Base-by-base conservation (phyloP, 2,113 vertebrate species). In the Caranx ignobilis region DNA sequence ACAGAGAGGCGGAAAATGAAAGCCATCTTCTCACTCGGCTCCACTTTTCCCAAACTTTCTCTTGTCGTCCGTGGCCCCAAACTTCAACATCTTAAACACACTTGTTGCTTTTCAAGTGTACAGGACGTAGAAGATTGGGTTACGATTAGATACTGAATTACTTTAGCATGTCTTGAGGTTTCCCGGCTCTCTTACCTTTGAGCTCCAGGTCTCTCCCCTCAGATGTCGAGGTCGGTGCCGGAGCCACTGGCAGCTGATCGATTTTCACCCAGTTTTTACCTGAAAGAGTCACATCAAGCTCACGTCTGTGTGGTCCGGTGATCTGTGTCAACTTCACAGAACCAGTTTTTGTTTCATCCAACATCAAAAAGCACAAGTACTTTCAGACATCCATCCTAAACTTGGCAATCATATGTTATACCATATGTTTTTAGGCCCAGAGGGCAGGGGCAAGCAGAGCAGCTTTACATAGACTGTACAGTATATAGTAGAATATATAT, bases 141-240 rank as follows among this genome's bases (percentile, higher is more conserved):
- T 59, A 43, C 55, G 31, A 59, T 41, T 12, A 80, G 54, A 11
- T 11, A 8, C 1, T 12, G 4, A 16, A 6, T 39, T 0, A 0
- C 26, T 26, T 12, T 13, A 54, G 52, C 26, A 35, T 35, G 37
- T 35, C 6, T 32, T 32, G 6, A 37, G 4, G 57, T 69, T 43
- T 47, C 39, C 19, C 12, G 34, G 12, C 21, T 2, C 65, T 2
- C 65, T 72, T 85, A 95, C 95, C 94, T 95, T 92, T 95, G 9
- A 92, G 76, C 52, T 94, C 94, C 60, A 89, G 9, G 68, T 93
- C 89, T 77, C 89, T 92, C 10, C 69, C 79, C 39, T 95, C 94
- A 4, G 92, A 71, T 16, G 88, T 32, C 5, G 89, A 63, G 7
- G 94, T 95, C 0, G 95, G 86, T 10, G 69, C 84, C 26, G 88